These are phyloP conservation scores for Heliconius hewitsoni DNA, from an alignment of 1,140 invertebrate species.

Conservation along the genomic window DNA sequence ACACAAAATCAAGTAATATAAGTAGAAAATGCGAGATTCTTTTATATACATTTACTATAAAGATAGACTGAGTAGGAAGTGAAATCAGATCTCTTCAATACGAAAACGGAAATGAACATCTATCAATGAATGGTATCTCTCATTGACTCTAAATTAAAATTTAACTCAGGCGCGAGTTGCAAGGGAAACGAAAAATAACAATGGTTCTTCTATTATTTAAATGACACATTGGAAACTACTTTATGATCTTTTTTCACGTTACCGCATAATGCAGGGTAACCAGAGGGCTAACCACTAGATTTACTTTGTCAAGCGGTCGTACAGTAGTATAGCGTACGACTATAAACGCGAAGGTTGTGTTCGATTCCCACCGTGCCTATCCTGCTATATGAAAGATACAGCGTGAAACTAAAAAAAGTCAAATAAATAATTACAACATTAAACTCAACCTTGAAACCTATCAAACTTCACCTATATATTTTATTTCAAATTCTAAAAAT, in stretches of 20 bases:
- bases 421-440: background rate
- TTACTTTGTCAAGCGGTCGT: too few relatives aligned
- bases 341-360: too few relatives aligned
- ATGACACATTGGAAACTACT: background rate
- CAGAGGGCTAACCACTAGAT: too few relatives aligned
- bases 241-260: too few relatives aligned
- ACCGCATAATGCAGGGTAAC: too few relatives aligned
- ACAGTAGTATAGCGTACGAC: too few relatives aligned
- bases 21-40: background rate
- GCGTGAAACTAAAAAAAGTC: background rate
- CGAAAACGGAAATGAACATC: background rate
- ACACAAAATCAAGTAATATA: too few relatives aligned
- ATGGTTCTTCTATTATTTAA: background rate
- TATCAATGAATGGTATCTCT: background rate
- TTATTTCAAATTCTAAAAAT: background rate
- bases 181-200: background rate
- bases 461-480: background rate
- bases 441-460: background rate
- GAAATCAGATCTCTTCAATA: background rate
- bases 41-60: background rate
- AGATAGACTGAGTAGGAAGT: background rate
- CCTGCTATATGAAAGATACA: too few relatives aligned
- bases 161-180: background rate
- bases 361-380: too few relatives aligned
- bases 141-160: conserved; percentile 7